Percentiles rank a stretch among this genome's conserved stretches.
Evolutionary conservation across 2,113 vertebrate genomes (phyloP).

Genomic region (Scatophagus argus): DNA sequence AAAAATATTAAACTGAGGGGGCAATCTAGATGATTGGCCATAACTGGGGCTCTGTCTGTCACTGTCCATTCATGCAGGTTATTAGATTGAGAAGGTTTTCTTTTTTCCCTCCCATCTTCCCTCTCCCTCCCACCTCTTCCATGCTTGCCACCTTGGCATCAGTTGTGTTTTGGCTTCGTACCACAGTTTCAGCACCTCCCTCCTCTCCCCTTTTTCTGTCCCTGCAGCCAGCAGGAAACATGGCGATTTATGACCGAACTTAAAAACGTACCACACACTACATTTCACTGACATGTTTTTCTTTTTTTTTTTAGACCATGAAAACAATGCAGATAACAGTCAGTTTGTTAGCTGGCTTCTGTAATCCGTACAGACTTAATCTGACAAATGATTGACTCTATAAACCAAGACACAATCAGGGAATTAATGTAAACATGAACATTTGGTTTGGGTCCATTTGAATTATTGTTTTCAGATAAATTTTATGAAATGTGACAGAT

Average conservation of each 20-base stretch:
- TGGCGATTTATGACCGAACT: constrained; percentile 45
- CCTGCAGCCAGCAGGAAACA: constrained; percentile 29
- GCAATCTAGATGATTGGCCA: constrained; percentile 58
- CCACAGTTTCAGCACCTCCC: constrained; percentile 27
- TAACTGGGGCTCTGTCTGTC: constrained; percentile 37
- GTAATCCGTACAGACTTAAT: constrained; percentile 36
- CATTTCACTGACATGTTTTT: constrained; percentile 5
- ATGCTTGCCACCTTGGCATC: constrained; percentile 63
- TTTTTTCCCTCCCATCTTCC: constrained; percentile 26
- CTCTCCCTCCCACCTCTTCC: constrained; percentile 39
- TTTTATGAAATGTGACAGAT: constrained; percentile 12
- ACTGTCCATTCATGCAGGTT: constrained; percentile 24
- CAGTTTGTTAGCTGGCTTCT: constrained; percentile 1
- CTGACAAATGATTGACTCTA: constrained; percentile 42
- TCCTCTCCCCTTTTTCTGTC: background rate
- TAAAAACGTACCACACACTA: constrained; percentile 40
- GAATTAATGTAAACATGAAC: constrained; percentile 50
- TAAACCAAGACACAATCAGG: constrained; percentile 45
- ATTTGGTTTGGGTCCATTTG: constrained; percentile 49
- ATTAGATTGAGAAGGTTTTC: constrained; percentile 44
- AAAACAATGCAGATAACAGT: constrained; percentile 16
- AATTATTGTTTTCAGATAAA: constrained; percentile 27
- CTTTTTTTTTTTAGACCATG: background rate
- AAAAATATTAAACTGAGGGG: constrained; percentile 8
- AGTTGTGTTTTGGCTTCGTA: constrained; percentile 61